Evolutionary conservation across 2,797 vertebrate species (phyloP).

Genomic region (Apodemus agrarius): DNA sequence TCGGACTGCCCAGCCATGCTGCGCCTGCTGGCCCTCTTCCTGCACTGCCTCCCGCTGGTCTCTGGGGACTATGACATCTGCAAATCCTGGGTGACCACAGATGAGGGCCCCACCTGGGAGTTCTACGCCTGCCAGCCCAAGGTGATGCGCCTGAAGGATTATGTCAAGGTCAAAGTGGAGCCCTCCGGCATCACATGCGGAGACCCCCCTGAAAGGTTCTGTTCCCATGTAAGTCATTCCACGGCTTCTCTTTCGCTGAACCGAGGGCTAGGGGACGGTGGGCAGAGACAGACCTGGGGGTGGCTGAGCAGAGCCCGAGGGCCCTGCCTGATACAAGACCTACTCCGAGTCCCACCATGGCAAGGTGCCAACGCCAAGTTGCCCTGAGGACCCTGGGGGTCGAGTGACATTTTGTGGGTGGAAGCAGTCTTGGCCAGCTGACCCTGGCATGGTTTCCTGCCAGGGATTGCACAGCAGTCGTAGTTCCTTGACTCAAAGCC

Average conservation of each 20-base stretch:
- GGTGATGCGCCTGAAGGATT: conserved; percentile 93
- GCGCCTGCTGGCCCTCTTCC: conserved; percentile 87
- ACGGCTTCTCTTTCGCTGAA: not conserved
- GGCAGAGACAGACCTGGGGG: not conserved
- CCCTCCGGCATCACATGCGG: conserved; percentile 97
- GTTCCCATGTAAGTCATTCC: conserved; percentile 95
- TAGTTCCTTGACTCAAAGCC: not conserved
- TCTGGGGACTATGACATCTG: conserved; percentile 96
- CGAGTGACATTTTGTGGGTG: not conserved
- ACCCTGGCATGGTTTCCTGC: not conserved
- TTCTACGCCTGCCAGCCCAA: conserved; percentile 98
- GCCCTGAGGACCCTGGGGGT: not conserved
- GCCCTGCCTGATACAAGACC: not conserved
- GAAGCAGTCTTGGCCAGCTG: not conserved
- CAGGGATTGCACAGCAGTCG: not conserved
- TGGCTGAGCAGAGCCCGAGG: not conserved
- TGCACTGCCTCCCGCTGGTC: conserved; percentile 91
- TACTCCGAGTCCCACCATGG: not conserved
- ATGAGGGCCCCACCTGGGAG: conserved; percentile 97
- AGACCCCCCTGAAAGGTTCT: conserved; percentile 97
- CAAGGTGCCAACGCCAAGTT: not conserved
- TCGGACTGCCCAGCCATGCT: conserved; percentile 91
- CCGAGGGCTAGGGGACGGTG: not conserved
- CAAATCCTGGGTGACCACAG: conserved; percentile 98
- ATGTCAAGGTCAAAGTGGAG: conserved; percentile 95